Conservation (phyloP, 2,888 invertebrate species). For the Erebia epiphron region DNA sequence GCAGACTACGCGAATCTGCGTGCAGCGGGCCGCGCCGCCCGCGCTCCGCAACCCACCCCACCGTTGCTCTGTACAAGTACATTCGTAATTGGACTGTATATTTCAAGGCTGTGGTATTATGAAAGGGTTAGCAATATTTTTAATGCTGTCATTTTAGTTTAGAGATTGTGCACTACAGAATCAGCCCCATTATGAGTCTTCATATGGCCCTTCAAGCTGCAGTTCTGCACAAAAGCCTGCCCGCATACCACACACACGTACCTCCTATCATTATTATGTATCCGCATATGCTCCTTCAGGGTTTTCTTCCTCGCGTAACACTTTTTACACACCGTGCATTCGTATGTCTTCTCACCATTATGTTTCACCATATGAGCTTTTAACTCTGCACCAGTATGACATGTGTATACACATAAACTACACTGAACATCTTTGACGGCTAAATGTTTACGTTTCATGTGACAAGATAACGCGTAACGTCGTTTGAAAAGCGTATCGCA, state of each 20-base stretch:
- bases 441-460: constrained; percentile 66
- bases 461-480: constrained; percentile 52
- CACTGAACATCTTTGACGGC: constrained; percentile 58
- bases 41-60: too few species aligned
- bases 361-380: constrained; percentile 56
- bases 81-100: too few species aligned
- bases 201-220: constrained; percentile 73
- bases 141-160: background rate
- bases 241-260: constrained; percentile 73
- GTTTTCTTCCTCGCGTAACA: constrained; percentile 58
- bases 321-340: constrained; percentile 70
- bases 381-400: constrained; percentile 54
- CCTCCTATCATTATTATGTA: constrained; percentile 62
- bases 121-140: too few species aligned
- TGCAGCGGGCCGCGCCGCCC: too few species aligned
- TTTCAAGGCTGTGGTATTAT: too few species aligned
- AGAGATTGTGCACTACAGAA: too few species aligned
- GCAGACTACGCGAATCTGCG: too few species aligned
- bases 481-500: constrained; percentile 49
- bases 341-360: constrained; percentile 50
- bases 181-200: constrained; percentile 61
- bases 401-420: constrained; percentile 56
- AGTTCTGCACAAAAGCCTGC: constrained; percentile 72
- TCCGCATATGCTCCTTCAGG: constrained; percentile 56
- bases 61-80: too few species aligned